Evolutionary conservation across 2,888 invertebrate genomes (phyloP).

Genomic region (Calameuta filiformis): DNA sequence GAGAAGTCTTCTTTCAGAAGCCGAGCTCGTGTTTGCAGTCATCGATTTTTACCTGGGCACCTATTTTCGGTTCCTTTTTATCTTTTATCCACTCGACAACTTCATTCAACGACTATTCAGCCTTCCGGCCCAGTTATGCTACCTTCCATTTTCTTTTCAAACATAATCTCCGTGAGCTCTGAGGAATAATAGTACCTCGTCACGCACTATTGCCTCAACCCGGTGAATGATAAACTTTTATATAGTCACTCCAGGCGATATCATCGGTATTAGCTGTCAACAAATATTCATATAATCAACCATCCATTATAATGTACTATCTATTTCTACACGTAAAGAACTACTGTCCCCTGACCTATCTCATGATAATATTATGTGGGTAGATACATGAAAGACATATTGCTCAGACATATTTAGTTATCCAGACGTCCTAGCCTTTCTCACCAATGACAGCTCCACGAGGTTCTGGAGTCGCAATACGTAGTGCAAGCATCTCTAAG

Average conservation of each 20-base stretch:
- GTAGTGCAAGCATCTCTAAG: background rate
- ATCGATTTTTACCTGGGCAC: background rate
- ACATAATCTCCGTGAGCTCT: background rate
- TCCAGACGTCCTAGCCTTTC: background rate
- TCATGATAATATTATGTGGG: background rate
- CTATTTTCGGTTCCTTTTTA: background rate
- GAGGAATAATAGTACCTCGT: background rate
- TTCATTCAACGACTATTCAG: background rate
- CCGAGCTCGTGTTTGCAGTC: background rate
- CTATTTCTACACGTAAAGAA: background rate
- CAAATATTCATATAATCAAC: background rate
- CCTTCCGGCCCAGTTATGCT: background rate
- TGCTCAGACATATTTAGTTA: background rate
- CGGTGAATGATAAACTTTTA: background rate
- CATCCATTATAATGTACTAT: background rate
- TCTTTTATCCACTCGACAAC: background rate
- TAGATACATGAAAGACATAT: background rate
- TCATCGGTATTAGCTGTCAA: background rate
- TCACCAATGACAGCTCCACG: background rate
- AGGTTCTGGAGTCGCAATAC: background rate
- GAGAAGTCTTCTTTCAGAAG: background rate
- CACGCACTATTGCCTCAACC: background rate
- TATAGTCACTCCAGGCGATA: background rate
- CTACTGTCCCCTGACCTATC: background rate
- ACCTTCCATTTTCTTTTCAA: background rate